phyloP scores from a whole-genome alignment of 2,113 vertebrate genomes.

The Tragelaphus buxtoni region DNA sequence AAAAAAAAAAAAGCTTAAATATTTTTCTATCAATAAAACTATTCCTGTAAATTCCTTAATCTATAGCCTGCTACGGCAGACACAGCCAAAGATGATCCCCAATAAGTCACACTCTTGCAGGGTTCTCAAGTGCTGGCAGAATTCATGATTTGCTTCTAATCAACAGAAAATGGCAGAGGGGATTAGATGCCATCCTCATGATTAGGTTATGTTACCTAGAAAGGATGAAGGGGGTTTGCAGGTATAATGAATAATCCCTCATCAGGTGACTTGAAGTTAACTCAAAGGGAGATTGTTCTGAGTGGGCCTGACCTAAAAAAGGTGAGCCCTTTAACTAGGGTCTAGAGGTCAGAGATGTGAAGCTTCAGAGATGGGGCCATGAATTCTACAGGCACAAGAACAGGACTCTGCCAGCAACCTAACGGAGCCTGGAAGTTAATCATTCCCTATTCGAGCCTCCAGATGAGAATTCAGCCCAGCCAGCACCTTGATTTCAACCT shows the following conservation, averaged over 20 bases:
- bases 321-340: neutral
- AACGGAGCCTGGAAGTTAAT: neutral
- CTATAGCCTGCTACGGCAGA: neutral
- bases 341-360: neutral
- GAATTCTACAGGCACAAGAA: neutral
- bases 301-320: neutral
- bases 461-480: neutral
- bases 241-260: neutral
- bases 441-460: neutral
- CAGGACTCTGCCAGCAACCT: neutral
- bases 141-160: neutral
- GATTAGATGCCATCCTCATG: neutral
- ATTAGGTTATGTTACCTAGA: neutral
- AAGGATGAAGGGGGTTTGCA: neutral
- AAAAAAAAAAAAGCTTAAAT: neutral
- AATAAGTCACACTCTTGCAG: neutral
- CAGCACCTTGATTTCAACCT: neutral
- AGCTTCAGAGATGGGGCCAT: neutral
- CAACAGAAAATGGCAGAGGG: neutral
- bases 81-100: neutral
- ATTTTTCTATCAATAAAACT: neutral
- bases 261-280: neutral
- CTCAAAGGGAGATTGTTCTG: neutral
- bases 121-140: neutral
- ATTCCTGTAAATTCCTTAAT: neutral